A percentile compares a stretch with the other conserved stretches of the same genome.
These are phyloP conservation scores for Caranx melampygus DNA, from an alignment of 2,113 vertebrate genomes.

Conservation along the genomic window DNA sequence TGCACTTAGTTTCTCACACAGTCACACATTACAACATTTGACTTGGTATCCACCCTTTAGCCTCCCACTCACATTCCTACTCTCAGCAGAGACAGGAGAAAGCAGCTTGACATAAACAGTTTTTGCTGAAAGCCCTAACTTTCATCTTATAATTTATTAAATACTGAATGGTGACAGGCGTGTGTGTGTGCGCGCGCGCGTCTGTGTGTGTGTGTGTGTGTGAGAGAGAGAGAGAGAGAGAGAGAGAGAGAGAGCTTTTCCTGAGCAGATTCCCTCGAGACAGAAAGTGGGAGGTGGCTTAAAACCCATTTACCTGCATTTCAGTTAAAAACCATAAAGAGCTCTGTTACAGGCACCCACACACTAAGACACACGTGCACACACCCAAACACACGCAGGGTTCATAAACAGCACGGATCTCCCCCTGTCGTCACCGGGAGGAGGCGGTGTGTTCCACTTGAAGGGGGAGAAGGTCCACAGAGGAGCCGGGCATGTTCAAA, in stretches of 20 bases:
- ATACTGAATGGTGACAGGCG: background rate
- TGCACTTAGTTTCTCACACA: background rate
- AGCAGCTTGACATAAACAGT: slow-evolving; percentile 24
- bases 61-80: slow-evolving; percentile 67
- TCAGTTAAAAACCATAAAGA: background rate
- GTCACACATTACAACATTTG: slow-evolving; percentile 10
- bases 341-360: background rate
- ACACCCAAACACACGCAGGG: background rate
- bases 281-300: background rate
- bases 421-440: slow-evolving; percentile 67
- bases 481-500: slow-evolving; percentile 85
- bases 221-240: too few species aligned
- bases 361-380: slow-evolving; percentile 1
- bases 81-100: background rate
- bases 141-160: background rate
- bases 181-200: too few species aligned
- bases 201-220: background rate
- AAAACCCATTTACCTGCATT: background rate
- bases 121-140: too few species aligned
- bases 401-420: slow-evolving; percentile 53
- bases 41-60: slow-evolving; percentile 14
- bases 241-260: too few species aligned
- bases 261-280: slow-evolving; percentile 6
- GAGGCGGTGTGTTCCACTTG: slow-evolving; percentile 76
- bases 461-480: slow-evolving; percentile 69